Percentiles rank a stretch among this genome's conserved stretches.
Conservation (phyloP, 2,797 vertebrate genomes). For the Manis crassicaudata region DNA sequence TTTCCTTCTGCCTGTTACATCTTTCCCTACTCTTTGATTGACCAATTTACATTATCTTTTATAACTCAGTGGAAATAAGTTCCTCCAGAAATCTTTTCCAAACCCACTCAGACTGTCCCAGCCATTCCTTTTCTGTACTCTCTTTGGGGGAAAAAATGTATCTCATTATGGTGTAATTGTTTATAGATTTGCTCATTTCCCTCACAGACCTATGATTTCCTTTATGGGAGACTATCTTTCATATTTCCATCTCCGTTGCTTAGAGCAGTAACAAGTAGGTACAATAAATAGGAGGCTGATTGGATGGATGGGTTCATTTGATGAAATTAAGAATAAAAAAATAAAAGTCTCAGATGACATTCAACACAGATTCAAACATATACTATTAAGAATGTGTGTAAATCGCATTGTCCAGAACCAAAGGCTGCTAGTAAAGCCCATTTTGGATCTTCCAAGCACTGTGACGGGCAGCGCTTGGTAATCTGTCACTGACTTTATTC, state of each 20-base stretch:
- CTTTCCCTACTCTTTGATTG: neutral
- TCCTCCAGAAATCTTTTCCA: neutral
- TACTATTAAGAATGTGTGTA: neutral
- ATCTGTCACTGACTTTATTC: constrained; percentile 14
- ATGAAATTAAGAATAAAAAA: constrained; percentile 47
- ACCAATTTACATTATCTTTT: neutral
- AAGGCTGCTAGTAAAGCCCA: neutral
- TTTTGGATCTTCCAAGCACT: constrained; percentile 2
- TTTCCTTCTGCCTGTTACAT: neutral
- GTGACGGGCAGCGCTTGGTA: neutral
- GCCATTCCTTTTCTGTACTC: neutral
- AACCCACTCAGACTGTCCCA: neutral
- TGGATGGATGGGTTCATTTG: neutral
- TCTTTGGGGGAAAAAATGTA: neutral
- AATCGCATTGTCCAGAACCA: neutral
- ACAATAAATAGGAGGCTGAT: neutral
- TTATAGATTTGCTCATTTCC: neutral
- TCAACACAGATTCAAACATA: neutral
- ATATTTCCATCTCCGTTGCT: neutral
- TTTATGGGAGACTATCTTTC: neutral
- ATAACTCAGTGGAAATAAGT: neutral
- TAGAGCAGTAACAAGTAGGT: neutral
- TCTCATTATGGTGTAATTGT: neutral
- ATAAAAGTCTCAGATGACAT: neutral
- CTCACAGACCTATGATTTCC: neutral